Evolutionary conservation across 2,113 vertebrate genomes (phyloP).

Genomic region (Panurus biarmicus): DNA sequence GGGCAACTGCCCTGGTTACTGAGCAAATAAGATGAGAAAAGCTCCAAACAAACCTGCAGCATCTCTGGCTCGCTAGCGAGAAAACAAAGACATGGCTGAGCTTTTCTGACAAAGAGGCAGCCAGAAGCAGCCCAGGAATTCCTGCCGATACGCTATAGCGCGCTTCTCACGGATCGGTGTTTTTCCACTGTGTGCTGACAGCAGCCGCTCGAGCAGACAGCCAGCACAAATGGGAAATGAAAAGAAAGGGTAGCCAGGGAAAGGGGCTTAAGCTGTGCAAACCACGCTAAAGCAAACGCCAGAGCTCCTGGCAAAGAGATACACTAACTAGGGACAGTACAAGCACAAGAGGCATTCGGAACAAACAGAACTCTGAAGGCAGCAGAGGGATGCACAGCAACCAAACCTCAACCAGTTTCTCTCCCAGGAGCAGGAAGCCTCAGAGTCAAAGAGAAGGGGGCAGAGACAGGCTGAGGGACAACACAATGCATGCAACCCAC

Average conservation of each 20-base stretch:
- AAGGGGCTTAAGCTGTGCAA: not conserved
- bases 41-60: slow-evolving; percentile 3
- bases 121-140: not conserved
- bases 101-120: slow-evolving; percentile 29
- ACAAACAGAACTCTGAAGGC: not conserved
- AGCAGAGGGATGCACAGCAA: not conserved
- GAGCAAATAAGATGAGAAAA: not conserved
- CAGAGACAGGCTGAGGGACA: not conserved
- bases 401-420: not conserved
- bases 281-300: not conserved
- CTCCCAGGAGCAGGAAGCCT: not conserved
- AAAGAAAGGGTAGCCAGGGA: not conserved
- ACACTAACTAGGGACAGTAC: not conserved
- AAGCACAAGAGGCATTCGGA: not conserved
- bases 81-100: slow-evolving; percentile 42
- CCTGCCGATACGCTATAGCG: not conserved
- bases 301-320: not conserved
- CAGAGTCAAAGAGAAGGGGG: not conserved
- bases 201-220: not conserved
- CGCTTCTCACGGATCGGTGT: not conserved
- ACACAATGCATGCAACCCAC: not conserved
- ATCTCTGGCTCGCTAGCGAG: not conserved
- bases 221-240: not conserved
- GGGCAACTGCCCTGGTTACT: not conserved
- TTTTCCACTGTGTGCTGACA: not conserved